These are phyloP conservation scores for Nycticryphes semicollaris DNA, from an alignment of 2,113 vertebrate genomes.

Conservation along the genomic window DNA sequence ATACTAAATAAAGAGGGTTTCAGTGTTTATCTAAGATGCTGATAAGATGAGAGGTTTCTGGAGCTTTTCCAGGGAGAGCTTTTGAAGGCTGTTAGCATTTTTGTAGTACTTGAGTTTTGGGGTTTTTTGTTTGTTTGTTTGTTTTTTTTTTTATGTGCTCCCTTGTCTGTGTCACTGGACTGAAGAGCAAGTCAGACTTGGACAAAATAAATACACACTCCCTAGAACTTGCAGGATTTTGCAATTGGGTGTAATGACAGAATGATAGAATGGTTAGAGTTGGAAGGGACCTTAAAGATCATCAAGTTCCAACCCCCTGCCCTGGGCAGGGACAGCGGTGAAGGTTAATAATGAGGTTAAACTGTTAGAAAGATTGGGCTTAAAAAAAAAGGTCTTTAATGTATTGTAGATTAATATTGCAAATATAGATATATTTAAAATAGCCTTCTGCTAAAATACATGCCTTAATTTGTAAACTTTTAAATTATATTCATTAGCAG, in stretches of 20 bases:
- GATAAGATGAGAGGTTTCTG: background rate
- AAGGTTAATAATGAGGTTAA: background rate
- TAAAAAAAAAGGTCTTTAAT: background rate
- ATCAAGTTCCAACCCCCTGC: no score
- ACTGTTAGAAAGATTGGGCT: background rate
- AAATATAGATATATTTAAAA: background rate
- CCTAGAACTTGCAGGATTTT: background rate
- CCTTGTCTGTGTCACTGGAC: background rate
- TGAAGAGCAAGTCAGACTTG: background rate
- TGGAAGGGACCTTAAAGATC: no score
- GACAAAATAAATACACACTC: background rate
- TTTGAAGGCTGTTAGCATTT: background rate
- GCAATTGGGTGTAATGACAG: background rate
- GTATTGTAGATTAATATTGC: background rate
- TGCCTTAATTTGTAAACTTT: background rate
- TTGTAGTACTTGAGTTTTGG: background rate
- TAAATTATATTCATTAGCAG: background rate
- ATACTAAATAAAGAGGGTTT: background rate
- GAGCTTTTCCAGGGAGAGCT: background rate
- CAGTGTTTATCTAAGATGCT: background rate
- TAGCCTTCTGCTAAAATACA: background rate
- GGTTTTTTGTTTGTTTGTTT: no score
- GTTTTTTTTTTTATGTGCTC: background rate
- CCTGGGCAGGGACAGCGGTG: background rate
- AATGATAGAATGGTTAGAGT: no score